Evolutionary conservation across 2,888 invertebrate genomes (phyloP).

Genomic region (Pristionchus entomophagus): DNA sequence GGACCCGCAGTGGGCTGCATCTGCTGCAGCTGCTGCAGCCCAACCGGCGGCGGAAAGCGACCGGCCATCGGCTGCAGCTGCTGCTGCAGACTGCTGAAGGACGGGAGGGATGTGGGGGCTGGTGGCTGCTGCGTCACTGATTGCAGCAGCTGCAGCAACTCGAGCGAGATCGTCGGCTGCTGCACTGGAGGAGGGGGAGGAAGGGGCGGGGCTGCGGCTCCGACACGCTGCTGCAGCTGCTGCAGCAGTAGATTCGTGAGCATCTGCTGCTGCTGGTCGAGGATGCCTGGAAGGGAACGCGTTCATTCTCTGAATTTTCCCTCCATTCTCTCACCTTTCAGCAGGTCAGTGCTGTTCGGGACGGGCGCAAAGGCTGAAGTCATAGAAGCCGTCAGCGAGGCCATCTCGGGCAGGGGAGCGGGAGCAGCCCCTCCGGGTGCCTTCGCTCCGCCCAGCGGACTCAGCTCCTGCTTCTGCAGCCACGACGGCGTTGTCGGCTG

Average conservation of each 20-base stretch:
- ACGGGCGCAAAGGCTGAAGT: constrained; percentile 25
- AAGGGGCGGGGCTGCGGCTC: constrained; percentile 36
- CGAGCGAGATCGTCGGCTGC: constrained; percentile 45
- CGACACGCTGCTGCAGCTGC: constrained; percentile 3
- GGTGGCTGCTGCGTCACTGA: constrained; percentile 51
- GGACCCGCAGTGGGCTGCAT: constrained; percentile 2
- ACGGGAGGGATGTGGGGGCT: constrained; percentile 51
- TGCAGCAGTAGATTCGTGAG: background rate
- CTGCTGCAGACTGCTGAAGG: constrained; percentile 55
- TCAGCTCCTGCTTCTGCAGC: constrained; percentile 14
- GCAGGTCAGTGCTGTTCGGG: constrained; percentile 24
- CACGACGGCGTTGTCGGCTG: background rate
- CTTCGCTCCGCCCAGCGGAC: constrained; percentile 9
- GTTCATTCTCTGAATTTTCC: background rate
- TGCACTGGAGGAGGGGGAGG: constrained; percentile 53
- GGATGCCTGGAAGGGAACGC: background rate
- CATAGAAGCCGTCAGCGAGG: background rate
- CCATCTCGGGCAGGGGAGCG: background rate
- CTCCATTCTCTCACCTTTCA: background rate
- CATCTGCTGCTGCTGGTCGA: constrained; percentile 27
- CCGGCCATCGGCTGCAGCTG: constrained; percentile 48
- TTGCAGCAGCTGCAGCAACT: constrained; percentile 40
- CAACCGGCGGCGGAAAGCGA: background rate
- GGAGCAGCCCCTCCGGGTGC: background rate
- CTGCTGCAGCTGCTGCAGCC: background rate